Evolutionary conservation across 1,140 invertebrate genomes (phyloP).

Genomic region (Drosophila lacteicornis): DNA sequence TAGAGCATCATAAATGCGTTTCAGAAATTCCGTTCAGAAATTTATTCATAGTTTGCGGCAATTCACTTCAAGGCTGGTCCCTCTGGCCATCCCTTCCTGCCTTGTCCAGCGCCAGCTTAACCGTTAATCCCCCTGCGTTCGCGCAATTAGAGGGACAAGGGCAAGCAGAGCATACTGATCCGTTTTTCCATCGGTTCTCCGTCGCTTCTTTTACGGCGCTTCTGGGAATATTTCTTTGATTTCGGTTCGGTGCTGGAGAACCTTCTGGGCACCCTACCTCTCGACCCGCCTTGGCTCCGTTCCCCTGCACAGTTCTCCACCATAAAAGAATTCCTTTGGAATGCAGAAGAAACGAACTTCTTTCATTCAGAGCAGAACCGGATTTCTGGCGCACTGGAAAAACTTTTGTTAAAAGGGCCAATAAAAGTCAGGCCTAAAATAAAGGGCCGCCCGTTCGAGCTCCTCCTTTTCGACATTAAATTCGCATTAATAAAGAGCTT

Average conservation of each 20-base stretch:
- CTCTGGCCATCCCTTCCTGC: constrained; percentile 15
- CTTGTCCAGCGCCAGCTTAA: constrained; percentile 71
- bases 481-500: neutral
- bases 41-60: constrained; percentile 73
- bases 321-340: constrained; percentile 36
- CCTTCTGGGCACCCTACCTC: constrained; percentile 23
- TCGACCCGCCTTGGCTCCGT: neutral
- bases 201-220: constrained; percentile 47
- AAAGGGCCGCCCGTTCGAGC: constrained; percentile 2
- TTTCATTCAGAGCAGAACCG: constrained; percentile 45
- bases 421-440: constrained; percentile 23
- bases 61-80: constrained; percentile 75
- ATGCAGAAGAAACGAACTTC: constrained; percentile 43
- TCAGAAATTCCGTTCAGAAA: constrained; percentile 25
- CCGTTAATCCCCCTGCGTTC: constrained; percentile 69
- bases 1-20: constrained; percentile 29
- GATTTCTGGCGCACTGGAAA: constrained; percentile 34
- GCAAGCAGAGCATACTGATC: constrained; percentile 15
- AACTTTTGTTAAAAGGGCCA: constrained; percentile 24
- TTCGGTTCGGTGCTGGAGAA: constrained; percentile 19
- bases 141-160: constrained; percentile 58
- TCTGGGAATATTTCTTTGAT: constrained; percentile 34
- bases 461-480: constrained; percentile 22
- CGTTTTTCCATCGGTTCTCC: constrained; percentile 3
- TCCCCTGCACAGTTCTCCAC: neutral